phyloP scores from a whole-genome alignment of 2,888 invertebrate genomes.

The Aplocera efformata region DNA sequence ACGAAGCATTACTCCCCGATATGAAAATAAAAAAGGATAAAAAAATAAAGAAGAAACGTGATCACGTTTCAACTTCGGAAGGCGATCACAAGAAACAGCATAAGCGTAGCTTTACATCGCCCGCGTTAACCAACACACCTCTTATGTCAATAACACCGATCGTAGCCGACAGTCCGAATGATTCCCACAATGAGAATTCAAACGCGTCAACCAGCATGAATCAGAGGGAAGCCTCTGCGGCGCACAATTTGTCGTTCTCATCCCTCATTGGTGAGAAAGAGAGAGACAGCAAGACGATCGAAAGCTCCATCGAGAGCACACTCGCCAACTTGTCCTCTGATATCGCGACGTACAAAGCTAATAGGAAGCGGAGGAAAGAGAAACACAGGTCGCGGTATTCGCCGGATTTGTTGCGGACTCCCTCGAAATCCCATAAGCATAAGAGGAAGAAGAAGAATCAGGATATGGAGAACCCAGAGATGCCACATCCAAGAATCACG shows the following conservation, averaged over 20 bases:
- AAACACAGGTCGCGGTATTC: slow-evolving; percentile 88
- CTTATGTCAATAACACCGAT: slow-evolving; percentile 77
- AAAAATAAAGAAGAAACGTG: slow-evolving; percentile 63
- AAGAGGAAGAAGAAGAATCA: slow-evolving; percentile 90
- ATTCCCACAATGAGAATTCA: slow-evolving; percentile 74
- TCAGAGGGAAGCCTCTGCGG: slow-evolving; percentile 44
- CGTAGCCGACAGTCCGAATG: slow-evolving; percentile 74
- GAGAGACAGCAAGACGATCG: slow-evolving; percentile 68
- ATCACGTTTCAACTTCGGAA: slow-evolving; percentile 45
- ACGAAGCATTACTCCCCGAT: slow-evolving; percentile 45
- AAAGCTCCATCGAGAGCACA: slow-evolving; percentile 71
- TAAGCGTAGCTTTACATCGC: slow-evolving; percentile 75
- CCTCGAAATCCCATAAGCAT: slow-evolving; percentile 88
- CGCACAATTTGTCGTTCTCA: slow-evolving; percentile 73
- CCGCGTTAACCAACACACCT: slow-evolving; percentile 72
- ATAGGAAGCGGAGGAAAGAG: slow-evolving; percentile 86
- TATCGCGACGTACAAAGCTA: slow-evolving; percentile 80
- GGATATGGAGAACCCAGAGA: slow-evolving; percentile 78
- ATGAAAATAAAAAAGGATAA: slow-evolving; percentile 63
- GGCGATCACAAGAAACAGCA: slow-evolving; percentile 59
- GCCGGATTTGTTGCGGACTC: slow-evolving; percentile 83
- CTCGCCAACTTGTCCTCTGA: slow-evolving; percentile 71
- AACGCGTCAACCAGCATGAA: slow-evolving; percentile 62
- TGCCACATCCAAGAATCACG: slow-evolving; percentile 87
- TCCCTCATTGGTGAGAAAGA: slow-evolving; percentile 68